Evolutionary conservation across 2,797 vertebrate genomes (phyloP).

Genomic region (Apogon talboti): DNA sequence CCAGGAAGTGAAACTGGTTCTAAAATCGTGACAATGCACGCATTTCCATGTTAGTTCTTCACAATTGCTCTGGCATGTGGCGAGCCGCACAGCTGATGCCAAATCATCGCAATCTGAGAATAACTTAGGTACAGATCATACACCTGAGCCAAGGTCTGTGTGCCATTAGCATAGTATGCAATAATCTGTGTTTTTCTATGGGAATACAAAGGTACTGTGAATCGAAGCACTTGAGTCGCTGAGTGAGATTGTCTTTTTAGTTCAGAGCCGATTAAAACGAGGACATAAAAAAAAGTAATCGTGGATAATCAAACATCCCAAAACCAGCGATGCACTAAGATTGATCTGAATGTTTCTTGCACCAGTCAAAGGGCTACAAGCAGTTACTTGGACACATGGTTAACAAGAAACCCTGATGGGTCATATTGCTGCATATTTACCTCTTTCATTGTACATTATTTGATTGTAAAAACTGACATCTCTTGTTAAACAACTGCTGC

Average conservation of each 20-base stretch:
- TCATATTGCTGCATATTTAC: conserved; percentile 78
- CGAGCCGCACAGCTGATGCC: conserved; percentile 51
- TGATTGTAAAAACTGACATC: conserved; percentile 66
- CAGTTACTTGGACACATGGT: conserved; percentile 66
- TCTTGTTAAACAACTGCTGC: conserved; percentile 69
- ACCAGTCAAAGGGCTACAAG: conserved; percentile 81
- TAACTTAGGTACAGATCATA: conserved; percentile 60
- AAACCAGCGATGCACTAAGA: conserved; percentile 76
- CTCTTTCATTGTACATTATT: conserved; percentile 71
- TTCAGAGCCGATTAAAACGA: conserved; percentile 42
- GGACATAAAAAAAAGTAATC: conserved; percentile 48
- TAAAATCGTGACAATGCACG: conserved; percentile 33
- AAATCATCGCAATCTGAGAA: conserved; percentile 66
- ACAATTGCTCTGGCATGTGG: conserved; percentile 54
- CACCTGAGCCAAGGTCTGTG: conserved; percentile 63
- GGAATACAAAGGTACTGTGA: conserved; percentile 69
- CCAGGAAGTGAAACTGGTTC: conserved; percentile 12
- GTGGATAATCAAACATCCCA: conserved; percentile 68
- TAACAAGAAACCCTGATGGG: conserved; percentile 60
- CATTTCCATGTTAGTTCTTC: conserved; percentile 55
- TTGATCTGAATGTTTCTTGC: conserved; percentile 76
- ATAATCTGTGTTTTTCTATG: conserved; percentile 74
- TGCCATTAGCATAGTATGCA: conserved; percentile 80
- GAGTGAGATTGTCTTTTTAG: conserved; percentile 53
- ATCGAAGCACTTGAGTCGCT: conserved; percentile 57